A percentile compares a stretch with the other conserved stretches of the same genome.
These are phyloP conservation scores for western clawed frog (Xenopus tropicalis) DNA, from an alignment of 2,113 vertebrate species.

Conservation along the genomic window DNA sequence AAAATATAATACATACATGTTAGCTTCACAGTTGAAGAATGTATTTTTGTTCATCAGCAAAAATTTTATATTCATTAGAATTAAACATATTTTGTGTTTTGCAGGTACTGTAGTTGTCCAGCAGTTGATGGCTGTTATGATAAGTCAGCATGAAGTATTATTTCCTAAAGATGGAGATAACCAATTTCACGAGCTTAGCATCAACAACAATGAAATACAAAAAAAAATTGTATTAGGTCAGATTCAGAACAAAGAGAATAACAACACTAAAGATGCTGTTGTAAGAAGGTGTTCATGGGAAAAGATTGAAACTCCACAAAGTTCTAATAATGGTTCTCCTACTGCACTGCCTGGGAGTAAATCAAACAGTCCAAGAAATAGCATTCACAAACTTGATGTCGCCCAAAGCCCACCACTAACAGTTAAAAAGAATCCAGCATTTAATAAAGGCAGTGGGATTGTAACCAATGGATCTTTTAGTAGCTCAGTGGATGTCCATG, in stretches of 20 bases:
- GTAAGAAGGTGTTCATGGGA: constrained; percentile 85
- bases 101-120: constrained; percentile 91
- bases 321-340: constrained; percentile 68
- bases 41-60: too few relatives aligned
- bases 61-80: too few relatives aligned
- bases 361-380: constrained; percentile 77
- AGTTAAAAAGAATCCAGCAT: constrained; percentile 93
- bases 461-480: constrained; percentile 97
- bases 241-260: constrained; percentile 85
- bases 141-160: constrained; percentile 80
- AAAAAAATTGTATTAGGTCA: constrained; percentile 63
- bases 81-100: constrained; percentile 18
- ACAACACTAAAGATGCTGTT: constrained; percentile 67
- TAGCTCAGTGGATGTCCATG: constrained; percentile 71
- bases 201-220: constrained; percentile 81
- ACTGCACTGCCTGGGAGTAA: constrained; percentile 62
- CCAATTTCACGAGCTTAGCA: constrained; percentile 66
- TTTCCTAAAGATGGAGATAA: constrained; percentile 78
- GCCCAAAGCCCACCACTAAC: constrained; percentile 82
- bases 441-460: constrained; percentile 92
- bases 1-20: too few relatives aligned
- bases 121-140: constrained; percentile 94
- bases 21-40: too few relatives aligned
- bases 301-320: constrained; percentile 73
- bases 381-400: constrained; percentile 74